Conservation (phyloP, 2,888 invertebrate genomes). For the Harpalus rufipes region DNA sequence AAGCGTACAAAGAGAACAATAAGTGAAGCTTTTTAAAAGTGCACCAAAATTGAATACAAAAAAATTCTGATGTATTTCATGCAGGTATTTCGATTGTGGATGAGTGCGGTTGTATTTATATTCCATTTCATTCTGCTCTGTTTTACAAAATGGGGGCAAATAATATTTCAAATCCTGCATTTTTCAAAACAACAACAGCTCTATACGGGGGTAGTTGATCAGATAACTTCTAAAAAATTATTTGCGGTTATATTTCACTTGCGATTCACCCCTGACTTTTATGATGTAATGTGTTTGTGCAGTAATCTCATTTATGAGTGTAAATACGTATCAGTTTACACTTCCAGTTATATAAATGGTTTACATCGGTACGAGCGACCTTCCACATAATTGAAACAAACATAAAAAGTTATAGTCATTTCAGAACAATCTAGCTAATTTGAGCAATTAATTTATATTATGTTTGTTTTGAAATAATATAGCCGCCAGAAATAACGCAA, state of each 20-base stretch:
- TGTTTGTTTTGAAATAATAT: too few species aligned
- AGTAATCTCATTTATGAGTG: constrained; percentile 20
- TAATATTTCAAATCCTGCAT: neutral
- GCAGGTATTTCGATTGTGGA: too few species aligned
- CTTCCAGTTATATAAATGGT: neutral
- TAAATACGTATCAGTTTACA: constrained; percentile 26
- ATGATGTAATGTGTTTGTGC: constrained; percentile 18
- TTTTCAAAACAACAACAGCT: constrained; percentile 26
- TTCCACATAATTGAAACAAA: constrained; percentile 5
- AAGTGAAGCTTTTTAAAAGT: too few species aligned
- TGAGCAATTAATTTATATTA: too few species aligned
- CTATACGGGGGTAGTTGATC: neutral
- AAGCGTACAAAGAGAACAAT: too few species aligned
- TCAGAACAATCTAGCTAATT: too few species aligned
- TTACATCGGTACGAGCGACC: neutral
- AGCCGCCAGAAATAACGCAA: too few species aligned
- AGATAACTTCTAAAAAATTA: constrained; percentile 20
- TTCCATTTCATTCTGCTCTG: too few species aligned
- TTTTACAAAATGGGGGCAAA: too few species aligned
- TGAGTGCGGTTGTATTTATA: too few species aligned
- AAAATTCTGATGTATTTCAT: too few species aligned
- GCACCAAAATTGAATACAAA: too few species aligned
- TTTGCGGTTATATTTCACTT: constrained; percentile 14
- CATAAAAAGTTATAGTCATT: neutral
- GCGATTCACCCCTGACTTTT: constrained; percentile 14